Evolutionary conservation across 2,113 vertebrate species (phyloP).

Genomic region (Carollia perspicillata): DNA sequence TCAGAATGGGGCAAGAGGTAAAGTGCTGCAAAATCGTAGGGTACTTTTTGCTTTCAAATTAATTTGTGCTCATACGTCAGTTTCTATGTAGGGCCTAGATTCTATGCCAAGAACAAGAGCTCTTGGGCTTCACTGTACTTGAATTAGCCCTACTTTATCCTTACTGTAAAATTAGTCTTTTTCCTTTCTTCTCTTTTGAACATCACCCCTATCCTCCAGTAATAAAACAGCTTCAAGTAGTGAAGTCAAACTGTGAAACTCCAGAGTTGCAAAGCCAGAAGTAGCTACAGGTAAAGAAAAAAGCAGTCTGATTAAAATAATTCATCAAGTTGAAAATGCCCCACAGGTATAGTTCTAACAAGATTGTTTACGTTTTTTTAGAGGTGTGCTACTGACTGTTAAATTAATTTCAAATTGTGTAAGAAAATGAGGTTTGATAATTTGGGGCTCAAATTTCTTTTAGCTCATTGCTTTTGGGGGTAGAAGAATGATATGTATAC

Average conservation of each 20-base stretch:
- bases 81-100: not conserved
- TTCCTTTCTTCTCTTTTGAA: constrained; percentile 24
- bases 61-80: not conserved
- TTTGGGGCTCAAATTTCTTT: not conserved
- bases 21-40: not conserved
- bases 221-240: not conserved
- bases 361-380: not conserved
- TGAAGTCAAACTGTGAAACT: not conserved
- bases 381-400: not conserved
- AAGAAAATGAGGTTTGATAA: not conserved
- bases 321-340: not conserved
- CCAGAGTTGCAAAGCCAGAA: not conserved
- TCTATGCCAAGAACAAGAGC: not conserved
- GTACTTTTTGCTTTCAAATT: constrained; percentile 7
- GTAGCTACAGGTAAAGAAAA: not conserved
- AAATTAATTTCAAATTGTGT: not conserved
- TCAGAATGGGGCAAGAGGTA: not conserved
- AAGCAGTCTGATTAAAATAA: not conserved
- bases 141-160: constrained; percentile 11
- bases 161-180: constrained; percentile 25
- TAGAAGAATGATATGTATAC: not conserved
- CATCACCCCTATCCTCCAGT: not conserved
- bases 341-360: not conserved
- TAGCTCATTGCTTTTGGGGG: not conserved
- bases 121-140: not conserved